phyloP scores from a whole-genome alignment of 2,888 invertebrate species.

The Yponomeuta malinellus region DNA sequence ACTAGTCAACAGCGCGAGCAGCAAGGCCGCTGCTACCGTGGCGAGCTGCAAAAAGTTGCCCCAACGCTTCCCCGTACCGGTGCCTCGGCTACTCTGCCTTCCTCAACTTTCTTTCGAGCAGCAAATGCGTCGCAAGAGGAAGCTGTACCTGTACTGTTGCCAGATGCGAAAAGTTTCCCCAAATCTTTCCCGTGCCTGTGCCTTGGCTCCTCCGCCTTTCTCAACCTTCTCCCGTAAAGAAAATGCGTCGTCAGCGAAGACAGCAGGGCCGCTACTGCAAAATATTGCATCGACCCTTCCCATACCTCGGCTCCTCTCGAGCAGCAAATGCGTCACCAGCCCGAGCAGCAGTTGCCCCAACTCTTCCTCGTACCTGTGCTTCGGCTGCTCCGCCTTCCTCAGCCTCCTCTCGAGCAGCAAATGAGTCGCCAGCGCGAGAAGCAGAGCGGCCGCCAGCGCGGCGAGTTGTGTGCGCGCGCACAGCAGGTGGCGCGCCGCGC shows the following conservation, averaged over 20 bases:
- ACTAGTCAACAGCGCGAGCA: background rate
- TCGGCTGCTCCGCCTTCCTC: constrained; percentile 3
- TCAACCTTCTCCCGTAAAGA: background rate
- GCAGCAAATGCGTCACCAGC: too few species aligned
- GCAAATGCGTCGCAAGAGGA: constrained; percentile 33
- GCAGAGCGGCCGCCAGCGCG: constrained; percentile 58
- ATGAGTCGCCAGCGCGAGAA: constrained; percentile 39
- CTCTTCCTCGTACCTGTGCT: constrained; percentile 26
- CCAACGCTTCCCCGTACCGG: constrained; percentile 14
- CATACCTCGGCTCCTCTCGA: too few species aligned
- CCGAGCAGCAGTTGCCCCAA: constrained; percentile 65
- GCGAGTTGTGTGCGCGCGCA: constrained; percentile 71
- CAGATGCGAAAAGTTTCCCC: constrained; percentile 69
- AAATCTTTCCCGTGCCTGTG: constrained; percentile 46
- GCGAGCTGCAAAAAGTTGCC: constrained; percentile 14
- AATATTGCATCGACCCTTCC: too few species aligned
- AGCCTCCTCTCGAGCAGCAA: constrained; percentile 11
- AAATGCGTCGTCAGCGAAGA: too few species aligned
- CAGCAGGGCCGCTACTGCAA: too few species aligned
- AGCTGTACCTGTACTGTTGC: constrained; percentile 55
- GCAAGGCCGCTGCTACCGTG: too few species aligned
- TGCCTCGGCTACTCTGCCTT: constrained; percentile 5
- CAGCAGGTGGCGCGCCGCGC: constrained; percentile 77
- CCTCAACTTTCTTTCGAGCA: constrained; percentile 9
- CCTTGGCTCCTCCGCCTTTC: background rate